Evolutionary conservation across 2,888 invertebrate species (phyloP).

Genomic region (Lottia scabra): DNA sequence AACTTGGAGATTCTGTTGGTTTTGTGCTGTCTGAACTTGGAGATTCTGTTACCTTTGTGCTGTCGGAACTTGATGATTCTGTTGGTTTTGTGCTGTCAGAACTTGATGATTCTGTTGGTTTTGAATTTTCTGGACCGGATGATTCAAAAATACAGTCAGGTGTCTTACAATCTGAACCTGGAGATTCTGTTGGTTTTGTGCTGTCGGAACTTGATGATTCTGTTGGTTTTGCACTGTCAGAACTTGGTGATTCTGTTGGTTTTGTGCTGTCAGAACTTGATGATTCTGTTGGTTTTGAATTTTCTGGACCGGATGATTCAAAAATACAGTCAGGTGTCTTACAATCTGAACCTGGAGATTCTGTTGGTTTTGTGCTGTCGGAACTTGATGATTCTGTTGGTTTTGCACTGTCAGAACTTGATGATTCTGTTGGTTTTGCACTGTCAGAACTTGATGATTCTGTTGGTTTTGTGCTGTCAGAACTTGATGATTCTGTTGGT

Average conservation of each 20-base stretch:
- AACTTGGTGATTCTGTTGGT: background rate
- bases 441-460: too few species aligned
- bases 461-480: too few species aligned
- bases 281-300: background rate
- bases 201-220: background rate
- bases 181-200: background rate
- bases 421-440: background rate
- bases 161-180: background rate
- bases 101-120: background rate
- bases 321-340: background rate
- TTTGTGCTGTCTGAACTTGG: background rate
- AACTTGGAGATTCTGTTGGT: background rate
- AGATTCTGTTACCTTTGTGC: background rate
- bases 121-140: background rate
- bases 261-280: background rate
- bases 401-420: background rate
- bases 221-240: background rate
- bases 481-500: too few species aligned
- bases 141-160: background rate
- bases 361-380: background rate
- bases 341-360: background rate
- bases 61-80: background rate
- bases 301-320: background rate
- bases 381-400: background rate
- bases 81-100: too few species aligned